phyloP scores from a whole-genome alignment of 2,888 invertebrate genomes.

The Digitonthophagus gazella region DNA sequence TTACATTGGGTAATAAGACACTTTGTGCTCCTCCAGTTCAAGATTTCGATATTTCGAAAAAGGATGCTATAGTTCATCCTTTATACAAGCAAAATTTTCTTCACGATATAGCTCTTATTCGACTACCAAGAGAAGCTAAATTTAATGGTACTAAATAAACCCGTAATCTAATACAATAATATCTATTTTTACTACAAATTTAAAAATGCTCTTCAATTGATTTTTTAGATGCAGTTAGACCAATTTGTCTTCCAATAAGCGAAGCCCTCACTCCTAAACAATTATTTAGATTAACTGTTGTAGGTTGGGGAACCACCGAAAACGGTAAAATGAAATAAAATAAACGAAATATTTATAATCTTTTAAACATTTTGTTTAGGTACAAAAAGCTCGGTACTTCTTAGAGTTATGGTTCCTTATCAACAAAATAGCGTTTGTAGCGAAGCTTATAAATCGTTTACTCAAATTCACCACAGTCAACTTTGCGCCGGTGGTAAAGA shows the following conservation, averaged over 20 bases:
- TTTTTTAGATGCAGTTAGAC: slow-evolving; percentile 38
- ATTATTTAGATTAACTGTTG: slow-evolving; percentile 1
- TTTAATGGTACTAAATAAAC: slow-evolving; percentile 42
- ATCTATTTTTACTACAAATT: too few relatives aligned
- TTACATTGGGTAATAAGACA: slow-evolving; percentile 34
- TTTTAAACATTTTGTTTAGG: slow-evolving; percentile 21
- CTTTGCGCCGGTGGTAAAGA: slow-evolving; percentile 64
- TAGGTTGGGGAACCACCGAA: slow-evolving; percentile 63
- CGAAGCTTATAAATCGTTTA: too few relatives aligned
- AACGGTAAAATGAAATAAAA: too few relatives aligned
- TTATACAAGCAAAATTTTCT: slow-evolving; percentile 54
- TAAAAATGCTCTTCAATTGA: not conserved
- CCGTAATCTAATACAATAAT: too few relatives aligned
- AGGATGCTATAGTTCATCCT: slow-evolving; percentile 54
- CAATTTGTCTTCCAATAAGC: slow-evolving; percentile 52
- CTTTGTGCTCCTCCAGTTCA: slow-evolving; percentile 52
- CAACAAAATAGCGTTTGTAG: slow-evolving; percentile 40
- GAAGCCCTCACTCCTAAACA: not conserved
- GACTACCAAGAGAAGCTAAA: slow-evolving; percentile 49
- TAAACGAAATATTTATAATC: not conserved
- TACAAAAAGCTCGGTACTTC: slow-evolving; percentile 32
- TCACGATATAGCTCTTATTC: slow-evolving; percentile 60
- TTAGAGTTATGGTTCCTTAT: slow-evolving; percentile 45
- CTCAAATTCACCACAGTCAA: slow-evolving; percentile 48
- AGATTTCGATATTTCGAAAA: slow-evolving; percentile 51